A percentile compares a stretch with the other conserved stretches of the same genome.
Conservation (phyloP, 2,888 invertebrate genomes). For the Peribatodes rhomboidaria region DNA sequence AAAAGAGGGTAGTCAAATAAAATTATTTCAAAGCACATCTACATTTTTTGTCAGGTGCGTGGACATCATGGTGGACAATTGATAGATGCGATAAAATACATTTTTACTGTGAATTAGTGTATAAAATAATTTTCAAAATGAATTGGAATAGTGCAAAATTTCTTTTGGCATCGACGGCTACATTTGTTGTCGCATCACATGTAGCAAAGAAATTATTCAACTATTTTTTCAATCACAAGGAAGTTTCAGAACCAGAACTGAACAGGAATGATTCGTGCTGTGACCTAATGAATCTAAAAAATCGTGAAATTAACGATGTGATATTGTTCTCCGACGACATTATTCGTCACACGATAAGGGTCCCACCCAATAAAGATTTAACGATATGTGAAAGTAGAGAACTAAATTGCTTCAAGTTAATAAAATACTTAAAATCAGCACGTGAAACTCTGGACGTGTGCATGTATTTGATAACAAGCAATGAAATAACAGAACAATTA, state of each 20-base stretch:
- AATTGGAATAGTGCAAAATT: slow-evolving; percentile 80
- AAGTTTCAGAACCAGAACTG: slow-evolving; percentile 53
- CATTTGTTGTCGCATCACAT: slow-evolving; percentile 76
- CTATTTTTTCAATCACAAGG: slow-evolving; percentile 65
- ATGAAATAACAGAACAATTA: slow-evolving; percentile 80
- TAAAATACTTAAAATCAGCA: slow-evolving; percentile 81
- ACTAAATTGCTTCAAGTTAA: slow-evolving; percentile 78
- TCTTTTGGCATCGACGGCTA: slow-evolving; percentile 76
- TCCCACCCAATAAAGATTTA: slow-evolving; percentile 73
- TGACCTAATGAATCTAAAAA: slow-evolving; percentile 67
- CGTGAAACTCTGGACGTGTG: slow-evolving; percentile 82
- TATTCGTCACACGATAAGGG: slow-evolving; percentile 70
- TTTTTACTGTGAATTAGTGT: slow-evolving; percentile 52
- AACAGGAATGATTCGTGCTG: slow-evolving; percentile 64
- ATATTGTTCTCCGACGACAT: slow-evolving; percentile 81
- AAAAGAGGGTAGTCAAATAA: slow-evolving; percentile 59
- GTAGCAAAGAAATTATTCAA: slow-evolving; percentile 74
- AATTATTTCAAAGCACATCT: neutral
- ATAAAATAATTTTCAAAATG: slow-evolving; percentile 61
- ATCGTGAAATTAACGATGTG: slow-evolving; percentile 81
- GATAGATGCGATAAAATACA: slow-evolving; percentile 45
- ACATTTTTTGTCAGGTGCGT: slow-evolving; percentile 60
- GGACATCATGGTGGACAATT: slow-evolving; percentile 75
- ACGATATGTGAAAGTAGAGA: slow-evolving; percentile 79
- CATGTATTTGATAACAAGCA: slow-evolving; percentile 83